Conservation (phyloP, 2,797 vertebrate genomes). For the Pipistrellus kuhlii region DNA sequence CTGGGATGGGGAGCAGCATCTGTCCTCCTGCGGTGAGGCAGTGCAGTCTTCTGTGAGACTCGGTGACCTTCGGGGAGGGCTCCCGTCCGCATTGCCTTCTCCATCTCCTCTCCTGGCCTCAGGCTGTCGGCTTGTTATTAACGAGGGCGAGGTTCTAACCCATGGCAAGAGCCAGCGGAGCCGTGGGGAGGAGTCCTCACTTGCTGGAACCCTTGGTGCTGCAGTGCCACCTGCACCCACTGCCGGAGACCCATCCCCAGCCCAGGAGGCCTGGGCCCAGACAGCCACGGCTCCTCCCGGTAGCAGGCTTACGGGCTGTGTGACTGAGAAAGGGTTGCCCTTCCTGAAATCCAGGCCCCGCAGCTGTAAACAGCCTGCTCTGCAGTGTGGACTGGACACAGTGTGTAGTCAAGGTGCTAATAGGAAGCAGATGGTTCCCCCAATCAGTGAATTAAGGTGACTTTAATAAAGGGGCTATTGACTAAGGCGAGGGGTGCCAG, state of each 20-base stretch:
- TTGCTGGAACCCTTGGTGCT: too few relatives aligned
- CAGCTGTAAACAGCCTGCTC: background rate
- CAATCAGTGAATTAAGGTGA: background rate
- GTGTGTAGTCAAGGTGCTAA: background rate
- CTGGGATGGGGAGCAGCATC: background rate
- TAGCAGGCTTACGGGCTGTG: background rate
- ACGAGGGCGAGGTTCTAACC: background rate
- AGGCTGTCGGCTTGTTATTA: background rate
- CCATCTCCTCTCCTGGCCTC: conserved; percentile 54
- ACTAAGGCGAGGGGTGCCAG: too few relatives aligned
- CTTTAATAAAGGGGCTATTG: background rate
- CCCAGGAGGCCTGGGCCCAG: background rate
- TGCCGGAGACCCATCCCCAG: too few relatives aligned
- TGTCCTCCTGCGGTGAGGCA: background rate
- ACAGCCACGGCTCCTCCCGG: fast-evolving
- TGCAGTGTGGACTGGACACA: background rate
- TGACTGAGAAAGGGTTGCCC: background rate
- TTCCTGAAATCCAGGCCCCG: background rate
- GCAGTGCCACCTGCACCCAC: background rate
- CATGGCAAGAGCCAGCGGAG: background rate
- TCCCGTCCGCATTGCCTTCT: background rate
- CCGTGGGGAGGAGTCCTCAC: background rate
- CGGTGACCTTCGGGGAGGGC: background rate
- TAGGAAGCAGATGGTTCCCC: background rate
- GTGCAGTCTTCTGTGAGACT: background rate